Base-by-base conservation (phyloP, 2,113 vertebrate species). In the Thryonomys swinderianus region DNA sequence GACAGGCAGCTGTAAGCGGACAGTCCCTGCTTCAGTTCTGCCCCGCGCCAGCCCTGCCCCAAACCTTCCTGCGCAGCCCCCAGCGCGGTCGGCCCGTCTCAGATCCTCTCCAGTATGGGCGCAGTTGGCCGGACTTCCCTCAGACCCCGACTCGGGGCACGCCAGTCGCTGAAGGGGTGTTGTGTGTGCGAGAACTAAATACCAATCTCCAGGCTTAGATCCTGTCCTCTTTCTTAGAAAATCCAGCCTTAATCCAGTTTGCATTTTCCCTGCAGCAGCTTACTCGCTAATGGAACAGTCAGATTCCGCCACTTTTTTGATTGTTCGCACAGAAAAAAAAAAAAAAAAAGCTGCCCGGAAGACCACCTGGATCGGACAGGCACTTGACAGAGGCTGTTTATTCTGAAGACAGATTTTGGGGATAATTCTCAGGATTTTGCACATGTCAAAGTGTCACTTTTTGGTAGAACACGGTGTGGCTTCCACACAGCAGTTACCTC, bases 161-260 rank as follows among this genome's bases (percentile, higher is more conserved):
- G n/a, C 96, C 95, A 86, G 79, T 81, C 2, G 2, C 96, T 97
- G 84, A 94, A 97, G 96, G 37, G 78, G 86, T 88, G 84, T 95
- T 96, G 91, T 74, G 90, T 66, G 85, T 2, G 34, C 95, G 90
- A 96, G 95, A 97, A 91, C 53, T 86, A 96, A 97, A 97, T 96
- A 94, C 96, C 97, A 84, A 32, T 80, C 96, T 95, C 89, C 95
- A 86, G 93, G 73, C 94, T 96, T 83, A 97, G 96, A 97, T 91
- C 93, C 96, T 96, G 81, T 93, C 93, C 95, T 95, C 96, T 96
- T 96, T 97, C 94, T 94, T 66, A 66, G 96, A 97, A 97, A 97
- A 97, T 95, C 96, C 97, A 96, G 40, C 59, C 95, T 96, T 97
- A 97, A 97, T 97, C 97, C 97, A 96, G 97, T 97, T 97, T 96